A percentile compares a stretch with the other conserved stretches of the same genome.
Conservation (phyloP, 2,113 vertebrate genomes). For the Pachypanchax playfairii region DNA sequence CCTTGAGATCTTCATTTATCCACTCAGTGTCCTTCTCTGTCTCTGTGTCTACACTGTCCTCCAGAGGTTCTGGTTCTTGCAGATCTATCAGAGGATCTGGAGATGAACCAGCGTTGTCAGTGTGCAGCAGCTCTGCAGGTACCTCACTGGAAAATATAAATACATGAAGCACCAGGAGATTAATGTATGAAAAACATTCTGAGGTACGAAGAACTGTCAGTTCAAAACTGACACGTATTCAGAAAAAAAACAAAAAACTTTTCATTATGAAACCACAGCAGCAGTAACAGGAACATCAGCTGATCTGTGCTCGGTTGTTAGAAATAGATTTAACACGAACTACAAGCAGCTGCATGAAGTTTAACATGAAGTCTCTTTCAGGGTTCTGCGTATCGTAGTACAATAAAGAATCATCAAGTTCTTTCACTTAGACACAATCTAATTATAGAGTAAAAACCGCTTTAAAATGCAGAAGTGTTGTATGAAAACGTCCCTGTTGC, state of each 20-base stretch:
- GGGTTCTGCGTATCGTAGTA: no score
- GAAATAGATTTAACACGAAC: no score
- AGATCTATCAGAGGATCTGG: conserved; percentile 19
- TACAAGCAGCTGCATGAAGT: no score
- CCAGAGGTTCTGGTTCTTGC: conserved; percentile 12
- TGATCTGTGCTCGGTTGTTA: no score
- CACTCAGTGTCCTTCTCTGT: conserved; percentile 16
- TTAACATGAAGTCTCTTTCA: no score
- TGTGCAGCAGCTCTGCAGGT: conserved; percentile 14
- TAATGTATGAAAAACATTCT: neutral
- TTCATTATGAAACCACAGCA: no score
- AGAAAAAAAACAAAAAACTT: no score
- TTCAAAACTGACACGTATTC: neutral
- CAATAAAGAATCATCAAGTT: no score
- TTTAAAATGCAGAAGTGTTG: neutral
- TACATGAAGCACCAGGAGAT: neutral
- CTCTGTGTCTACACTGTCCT: conserved; percentile 23
- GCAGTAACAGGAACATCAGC: no score
- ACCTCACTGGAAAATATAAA: conserved; percentile 36
- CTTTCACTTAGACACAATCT: neutral
- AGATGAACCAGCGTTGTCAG: conserved; percentile 12
- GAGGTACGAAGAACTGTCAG: neutral
- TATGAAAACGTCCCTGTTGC: neutral
- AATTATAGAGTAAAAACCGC: neutral
- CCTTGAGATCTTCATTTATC: conserved; percentile 15